Conservation (phyloP, 2,888 invertebrate genomes). For the Bhutanitis thaidina region DNA sequence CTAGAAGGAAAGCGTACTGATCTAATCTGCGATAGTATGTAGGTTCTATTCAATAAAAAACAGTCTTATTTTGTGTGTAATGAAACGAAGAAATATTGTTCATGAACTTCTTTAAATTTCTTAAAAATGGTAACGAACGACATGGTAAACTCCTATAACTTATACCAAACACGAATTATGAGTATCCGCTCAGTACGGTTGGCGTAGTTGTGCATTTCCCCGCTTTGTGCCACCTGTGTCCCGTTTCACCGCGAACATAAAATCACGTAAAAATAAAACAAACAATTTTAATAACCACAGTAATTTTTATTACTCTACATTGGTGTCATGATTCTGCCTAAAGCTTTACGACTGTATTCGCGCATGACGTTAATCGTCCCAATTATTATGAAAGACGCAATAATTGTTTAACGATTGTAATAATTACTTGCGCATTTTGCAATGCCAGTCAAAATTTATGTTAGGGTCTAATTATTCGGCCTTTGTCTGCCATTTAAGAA, state of each 20-base stretch:
- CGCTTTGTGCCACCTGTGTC: not conserved
- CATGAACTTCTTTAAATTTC: too few species aligned
- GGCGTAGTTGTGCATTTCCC: not conserved
- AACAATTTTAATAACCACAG: constrained; percentile 1
- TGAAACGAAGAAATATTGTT: too few species aligned
- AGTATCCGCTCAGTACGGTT: not conserved
- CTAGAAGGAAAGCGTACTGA: too few species aligned
- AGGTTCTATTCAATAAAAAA: too few species aligned
- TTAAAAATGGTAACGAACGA: too few species aligned
- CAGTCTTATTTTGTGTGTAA: too few species aligned
- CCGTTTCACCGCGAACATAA: not conserved
- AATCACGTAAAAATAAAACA: not conserved
- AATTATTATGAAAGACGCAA: constrained; percentile 6
- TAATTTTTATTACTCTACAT: constrained; percentile 6
- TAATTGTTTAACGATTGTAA: constrained; percentile 8
- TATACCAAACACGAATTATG: not conserved
- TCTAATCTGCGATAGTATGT: too few species aligned
- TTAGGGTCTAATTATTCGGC: constrained; percentile 14
- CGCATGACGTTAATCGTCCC: not conserved
- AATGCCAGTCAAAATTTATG: constrained; percentile 15
- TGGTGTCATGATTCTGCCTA: constrained; percentile 2
- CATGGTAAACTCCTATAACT: not conserved
- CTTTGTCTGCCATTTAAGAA: constrained; percentile 5
- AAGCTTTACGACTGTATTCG: constrained; percentile 3
- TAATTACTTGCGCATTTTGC: constrained; percentile 4